Evolutionary conservation across 2,888 invertebrate species (phyloP), one percentile per base, ranked within the genome.

Genomic region (Andricus quercusramuli): DNA sequence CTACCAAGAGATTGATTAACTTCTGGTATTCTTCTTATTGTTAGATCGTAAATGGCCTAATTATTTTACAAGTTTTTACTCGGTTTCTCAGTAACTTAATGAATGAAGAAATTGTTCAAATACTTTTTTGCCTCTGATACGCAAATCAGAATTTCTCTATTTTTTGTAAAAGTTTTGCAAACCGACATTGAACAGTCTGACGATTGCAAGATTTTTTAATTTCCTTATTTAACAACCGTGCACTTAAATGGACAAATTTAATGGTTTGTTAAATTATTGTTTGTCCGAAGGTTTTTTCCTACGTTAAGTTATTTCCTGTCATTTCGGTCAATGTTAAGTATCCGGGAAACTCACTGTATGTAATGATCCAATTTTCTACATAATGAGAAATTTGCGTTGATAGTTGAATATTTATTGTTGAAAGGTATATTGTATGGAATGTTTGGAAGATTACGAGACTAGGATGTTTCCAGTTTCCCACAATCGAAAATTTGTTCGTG

Each of bases 331-430:
- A 64, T 64, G 25, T 64, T 64, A 29, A 64, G 29, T 64, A 64
- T 64, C 64, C 64, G 64, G 64, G 29, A 64, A 64, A 64, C 17
- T 17, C 64, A 25, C 64, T 2, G 5, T 15, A 62, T 37, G 37
- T 62, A 62, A 62, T 62, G 15, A 62, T 62, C 62, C 29, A 64
- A 64, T 64, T 64, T 29, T 64, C 64, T 17, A 64, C 25, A 29
- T 11, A 25, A 62, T 25, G 6, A 64, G 29, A 25, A 25, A 64
- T 64, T 15, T 29, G 25, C 15, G 29, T 29, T 64, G 8, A 1
- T 25, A 15, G 29, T 25, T 22, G 15, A 13, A 29, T 29, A 29
- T 25, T 62, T 22, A 15, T 62, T 62, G 9, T 62, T 62, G 44
- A 3, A 56, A 56, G n/a, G 9, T 9, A n/a, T n/a, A 56, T n/a